Evolutionary conservation across 2,797 vertebrate genomes (phyloP), one percentile per base, ranked within the genome.

Genomic region (Alfaro cultratus): DNA sequence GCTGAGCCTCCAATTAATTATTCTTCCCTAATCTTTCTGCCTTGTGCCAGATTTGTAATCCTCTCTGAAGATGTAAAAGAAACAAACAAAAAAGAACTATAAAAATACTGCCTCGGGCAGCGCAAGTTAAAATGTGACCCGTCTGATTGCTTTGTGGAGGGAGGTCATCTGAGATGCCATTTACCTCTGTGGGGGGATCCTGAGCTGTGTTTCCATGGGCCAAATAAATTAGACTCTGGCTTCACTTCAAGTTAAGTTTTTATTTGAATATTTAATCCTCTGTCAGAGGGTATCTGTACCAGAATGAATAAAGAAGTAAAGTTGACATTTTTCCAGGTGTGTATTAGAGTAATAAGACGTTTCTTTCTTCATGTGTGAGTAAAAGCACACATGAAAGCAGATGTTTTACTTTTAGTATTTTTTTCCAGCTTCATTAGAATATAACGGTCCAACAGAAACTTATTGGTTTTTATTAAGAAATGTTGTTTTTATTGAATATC

Each of bases 1-100:
- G 70, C 29, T 67, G 55, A 82, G 74, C 75, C 68, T 86, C 85
- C 80, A 84, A 83, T 90, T 70, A 87, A 47, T 77, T 53, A 70
- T 80, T 82, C 70, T 43, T 78, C 73, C 21, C 55, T 68, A 64
- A 60, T 81, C 78, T 16, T 41, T 45, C n/a, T 68, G 64, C 36
- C 31, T 77, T 10, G 29, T 73, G 10, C 41, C 64, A 49, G 45
- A 23, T 74, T 76, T 51, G 53, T 81, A 75, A 74, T 80, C 64
- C 75, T 46, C 72, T 77, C 67, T 34, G 41, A 64, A 82, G 60
- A 84, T 45, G 73, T 68, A 51, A 23, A 51, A 51, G 8, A 49
- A 51, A 51, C 8, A 23, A 51, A 26, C 0, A 31, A 55, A n/a
- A 55, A 6, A 29, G 21, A 68, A n/a, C 1, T 4, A 9, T 10